phyloP scores from a whole-genome alignment of 1,140 invertebrate genomes.

The Zaprionus inermis region DNA sequence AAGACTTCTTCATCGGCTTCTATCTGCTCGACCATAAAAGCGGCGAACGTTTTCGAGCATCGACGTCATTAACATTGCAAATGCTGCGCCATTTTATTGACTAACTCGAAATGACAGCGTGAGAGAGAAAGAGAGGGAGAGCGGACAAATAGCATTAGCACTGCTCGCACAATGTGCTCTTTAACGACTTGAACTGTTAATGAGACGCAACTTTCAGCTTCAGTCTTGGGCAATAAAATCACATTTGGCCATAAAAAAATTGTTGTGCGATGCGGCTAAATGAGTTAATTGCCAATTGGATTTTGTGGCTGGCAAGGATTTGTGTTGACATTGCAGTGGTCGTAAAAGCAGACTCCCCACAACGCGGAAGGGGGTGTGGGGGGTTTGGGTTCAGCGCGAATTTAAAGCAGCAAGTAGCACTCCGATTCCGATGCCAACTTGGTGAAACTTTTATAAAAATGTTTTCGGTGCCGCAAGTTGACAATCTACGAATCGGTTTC shows the following conservation, averaged over 20 bases:
- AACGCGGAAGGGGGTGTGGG: too few species aligned
- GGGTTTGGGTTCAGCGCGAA: conserved; percentile 10
- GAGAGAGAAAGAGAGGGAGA: neutral
- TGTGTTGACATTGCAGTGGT: conserved; percentile 66
- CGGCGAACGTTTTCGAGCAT: conserved; percentile 30
- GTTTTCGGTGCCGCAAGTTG: neutral
- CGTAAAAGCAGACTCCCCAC: conserved; percentile 48
- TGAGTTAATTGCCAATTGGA: conserved; percentile 79
- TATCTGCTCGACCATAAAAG: conserved; percentile 41
- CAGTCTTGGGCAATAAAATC: conserved; percentile 65
- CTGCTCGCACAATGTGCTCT: conserved; percentile 62
- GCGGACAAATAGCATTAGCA: conserved; percentile 56
- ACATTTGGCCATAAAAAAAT: conserved; percentile 66
- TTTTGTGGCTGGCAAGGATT: conserved; percentile 74
- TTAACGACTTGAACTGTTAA: conserved; percentile 80
- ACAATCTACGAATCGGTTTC: conserved; percentile 47
- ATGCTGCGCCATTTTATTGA: conserved; percentile 13
- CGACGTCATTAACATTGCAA: conserved; percentile 52
- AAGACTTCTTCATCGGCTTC: conserved; percentile 9
- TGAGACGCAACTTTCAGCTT: conserved; percentile 64
- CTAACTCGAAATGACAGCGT: neutral
- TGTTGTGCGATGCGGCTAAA: conserved; percentile 46
- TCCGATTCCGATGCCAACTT: neutral
- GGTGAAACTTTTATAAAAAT: conserved; percentile 33
- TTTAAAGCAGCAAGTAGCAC: conserved; percentile 43